phyloP scores from a whole-genome alignment of 2,797 vertebrate genomes.

The Chanos chanos region DNA sequence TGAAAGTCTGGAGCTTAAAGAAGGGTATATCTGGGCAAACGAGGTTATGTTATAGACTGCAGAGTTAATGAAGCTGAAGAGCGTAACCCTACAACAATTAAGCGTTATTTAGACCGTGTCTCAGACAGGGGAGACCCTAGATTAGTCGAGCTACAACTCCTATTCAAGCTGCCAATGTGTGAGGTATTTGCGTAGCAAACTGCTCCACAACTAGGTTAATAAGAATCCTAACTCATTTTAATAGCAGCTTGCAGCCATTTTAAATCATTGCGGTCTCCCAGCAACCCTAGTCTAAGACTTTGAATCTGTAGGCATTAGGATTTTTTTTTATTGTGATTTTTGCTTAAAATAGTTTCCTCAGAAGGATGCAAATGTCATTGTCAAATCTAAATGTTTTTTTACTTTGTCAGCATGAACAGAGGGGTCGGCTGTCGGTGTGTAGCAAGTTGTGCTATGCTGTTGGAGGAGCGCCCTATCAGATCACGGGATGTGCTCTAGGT shows the following conservation, averaged over 20 bases:
- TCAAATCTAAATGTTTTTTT: not conserved
- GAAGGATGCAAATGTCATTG: not conserved
- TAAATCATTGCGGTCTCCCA: too few relatives aligned
- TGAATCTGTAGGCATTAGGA: too few relatives aligned
- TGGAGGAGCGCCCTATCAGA: constrained; percentile 94
- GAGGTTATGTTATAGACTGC: too few relatives aligned
- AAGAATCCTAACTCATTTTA: not conserved
- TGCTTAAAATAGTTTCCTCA: not conserved
- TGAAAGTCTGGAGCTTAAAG: not conserved
- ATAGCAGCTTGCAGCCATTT: too few relatives aligned
- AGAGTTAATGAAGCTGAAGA: constrained; percentile 11
- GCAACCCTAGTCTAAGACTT: too few relatives aligned
- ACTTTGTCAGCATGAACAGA: constrained; percentile 55
- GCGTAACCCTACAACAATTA: constrained; percentile 1
- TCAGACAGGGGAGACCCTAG: not conserved
- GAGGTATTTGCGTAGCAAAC: not conserved
- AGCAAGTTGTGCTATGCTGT: constrained; percentile 92
- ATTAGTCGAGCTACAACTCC: not conserved
- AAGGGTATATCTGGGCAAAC: constrained; percentile 13
- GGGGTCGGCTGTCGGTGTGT: constrained; percentile 78
- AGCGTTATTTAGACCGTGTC: not conserved
- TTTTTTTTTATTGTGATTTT: not conserved
- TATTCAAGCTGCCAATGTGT: not conserved
- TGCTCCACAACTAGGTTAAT: constrained; percentile 4
- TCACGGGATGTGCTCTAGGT: constrained; percentile 91